Base-by-base conservation (phyloP, 2,113 vertebrate genomes). In the Isichthys henryi region DNA sequence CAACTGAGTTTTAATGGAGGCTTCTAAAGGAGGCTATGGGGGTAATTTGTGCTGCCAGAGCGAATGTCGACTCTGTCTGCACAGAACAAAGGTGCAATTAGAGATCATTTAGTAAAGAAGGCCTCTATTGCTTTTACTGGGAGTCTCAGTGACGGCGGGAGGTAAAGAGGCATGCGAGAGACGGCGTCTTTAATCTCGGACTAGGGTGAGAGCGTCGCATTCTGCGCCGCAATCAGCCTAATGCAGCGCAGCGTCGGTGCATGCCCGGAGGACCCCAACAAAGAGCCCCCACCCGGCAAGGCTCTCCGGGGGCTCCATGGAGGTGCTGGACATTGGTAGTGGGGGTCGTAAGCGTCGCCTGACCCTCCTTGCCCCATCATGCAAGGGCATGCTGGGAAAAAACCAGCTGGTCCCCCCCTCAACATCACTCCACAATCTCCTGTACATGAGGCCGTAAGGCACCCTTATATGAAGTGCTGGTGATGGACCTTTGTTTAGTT, bases 401-500 rank as follows among this genome's bases (percentile, higher is more conserved):
- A 92, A 56, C 1, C 94, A 95, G 93, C 96, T 96, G 96, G 96
- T 95, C 92, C 93, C 94, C 92, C 92, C 91, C 93, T 85, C 90
- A 86, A 92, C 91, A 84, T 84, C 82, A 46, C 82, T 84, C 82
- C 82, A 84, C 82, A 84, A 84, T 84, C 82, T 94, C 93, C 88
- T 94, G 94, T 96, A 92, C 93, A 94, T 92, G 94, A 92, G 92
- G 92, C 93, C 96, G 95, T 95, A 96, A 96, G 95, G 95, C 91
- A 91, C 95, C 96, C 96, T 96, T 95, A 97, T 96, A 94, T 96
- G 96, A 96, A 96, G 95, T 96, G 94, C 94, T 94, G 13, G 92
- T 96, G 97, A 97, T 96, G 96, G 97, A 97, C 96, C 96, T 98
- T 98, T 97, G 97, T 98, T 97, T 97, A 97, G 97, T 99, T 99